Evolutionary conservation across 2,888 invertebrate species (phyloP).

Genomic region (Tinea trinotella): DNA sequence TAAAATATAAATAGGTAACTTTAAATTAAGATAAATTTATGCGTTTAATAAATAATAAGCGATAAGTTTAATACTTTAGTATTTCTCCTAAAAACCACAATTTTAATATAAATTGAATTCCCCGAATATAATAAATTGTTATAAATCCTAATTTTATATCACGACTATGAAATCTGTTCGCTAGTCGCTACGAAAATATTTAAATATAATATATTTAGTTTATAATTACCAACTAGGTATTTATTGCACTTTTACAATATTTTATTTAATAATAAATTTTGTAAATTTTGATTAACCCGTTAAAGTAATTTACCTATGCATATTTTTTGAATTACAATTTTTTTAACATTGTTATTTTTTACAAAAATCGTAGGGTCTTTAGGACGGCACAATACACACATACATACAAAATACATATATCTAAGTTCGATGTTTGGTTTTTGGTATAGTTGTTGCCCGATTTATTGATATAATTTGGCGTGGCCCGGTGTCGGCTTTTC

Average conservation of each 20-base stretch:
- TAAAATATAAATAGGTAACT: too few species aligned
- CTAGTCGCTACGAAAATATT: slow-evolving; percentile 42
- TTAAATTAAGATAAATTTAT: too few species aligned
- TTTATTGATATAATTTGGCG: not conserved
- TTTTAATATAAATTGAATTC: too few species aligned
- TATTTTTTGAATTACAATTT: slow-evolving; percentile 65
- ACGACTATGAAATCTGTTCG: slow-evolving; percentile 40
- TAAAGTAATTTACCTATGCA: slow-evolving; percentile 33
- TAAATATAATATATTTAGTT: slow-evolving; percentile 57
- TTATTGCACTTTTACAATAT: slow-evolving; percentile 73
- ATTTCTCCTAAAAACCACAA: not conserved
- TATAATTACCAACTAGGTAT: slow-evolving; percentile 65
- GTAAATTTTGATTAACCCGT: slow-evolving; percentile 60
- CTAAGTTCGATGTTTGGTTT: slow-evolving; percentile 66
- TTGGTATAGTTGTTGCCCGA: slow-evolving; percentile 45
- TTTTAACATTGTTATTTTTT: slow-evolving; percentile 69
- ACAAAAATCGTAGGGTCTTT: slow-evolving; percentile 72
- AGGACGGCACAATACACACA: slow-evolving; percentile 69
- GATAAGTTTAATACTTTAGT: too few species aligned
- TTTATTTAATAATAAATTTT: slow-evolving; percentile 71
- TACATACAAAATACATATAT: slow-evolving; percentile 30
- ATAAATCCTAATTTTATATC: not conserved
- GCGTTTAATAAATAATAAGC: too few species aligned
- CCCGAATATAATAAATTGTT: not conserved
- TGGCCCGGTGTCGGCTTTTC: not conserved